A percentile compares a stretch with the other conserved stretches of the same genome.
phyloP scores from a whole-genome alignment of 2,113 vertebrate species.

The Rhabdomys dilectus region DNA sequence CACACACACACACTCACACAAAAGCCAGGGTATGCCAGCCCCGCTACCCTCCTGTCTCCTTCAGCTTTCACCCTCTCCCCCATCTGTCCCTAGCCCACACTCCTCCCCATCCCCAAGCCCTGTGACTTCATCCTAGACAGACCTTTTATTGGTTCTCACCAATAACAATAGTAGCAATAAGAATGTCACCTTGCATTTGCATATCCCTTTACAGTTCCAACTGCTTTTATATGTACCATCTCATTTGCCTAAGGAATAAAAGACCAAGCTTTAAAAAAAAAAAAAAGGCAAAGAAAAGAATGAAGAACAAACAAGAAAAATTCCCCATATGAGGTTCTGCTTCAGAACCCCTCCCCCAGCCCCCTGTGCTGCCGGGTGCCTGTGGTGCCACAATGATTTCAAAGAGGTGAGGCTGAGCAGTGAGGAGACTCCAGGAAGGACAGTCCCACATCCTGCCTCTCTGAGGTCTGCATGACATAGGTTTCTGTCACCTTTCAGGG shows the following conservation, averaged over 20 bases:
- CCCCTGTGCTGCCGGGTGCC: neutral
- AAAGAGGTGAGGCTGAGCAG: neutral
- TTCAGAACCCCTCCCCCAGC: neutral
- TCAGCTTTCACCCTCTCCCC: neutral
- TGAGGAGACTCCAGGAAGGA: neutral
- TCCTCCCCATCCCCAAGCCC: neutral
- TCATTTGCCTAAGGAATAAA: constrained; percentile 65
- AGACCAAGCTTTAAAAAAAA: constrained; percentile 4
- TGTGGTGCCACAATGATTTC: neutral
- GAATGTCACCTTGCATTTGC: constrained; percentile 68
- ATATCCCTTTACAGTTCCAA: constrained; percentile 59
- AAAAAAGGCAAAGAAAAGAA: neutral
- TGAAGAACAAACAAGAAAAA: neutral
- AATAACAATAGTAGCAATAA: constrained; percentile 44
- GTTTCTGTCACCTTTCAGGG: constrained; percentile 16
- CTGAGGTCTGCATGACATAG: neutral
- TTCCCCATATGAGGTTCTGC: neutral
- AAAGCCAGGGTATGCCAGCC: neutral
- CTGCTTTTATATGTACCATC: constrained; percentile 35
- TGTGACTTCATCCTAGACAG: neutral
- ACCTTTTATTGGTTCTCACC: constrained; percentile 51
- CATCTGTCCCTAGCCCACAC: neutral
- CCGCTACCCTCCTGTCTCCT: neutral
- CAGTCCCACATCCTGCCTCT: neutral
- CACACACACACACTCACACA: neutral